Conservation (phyloP, 2,113 vertebrate genomes). For the Candoia aspera region DNA sequence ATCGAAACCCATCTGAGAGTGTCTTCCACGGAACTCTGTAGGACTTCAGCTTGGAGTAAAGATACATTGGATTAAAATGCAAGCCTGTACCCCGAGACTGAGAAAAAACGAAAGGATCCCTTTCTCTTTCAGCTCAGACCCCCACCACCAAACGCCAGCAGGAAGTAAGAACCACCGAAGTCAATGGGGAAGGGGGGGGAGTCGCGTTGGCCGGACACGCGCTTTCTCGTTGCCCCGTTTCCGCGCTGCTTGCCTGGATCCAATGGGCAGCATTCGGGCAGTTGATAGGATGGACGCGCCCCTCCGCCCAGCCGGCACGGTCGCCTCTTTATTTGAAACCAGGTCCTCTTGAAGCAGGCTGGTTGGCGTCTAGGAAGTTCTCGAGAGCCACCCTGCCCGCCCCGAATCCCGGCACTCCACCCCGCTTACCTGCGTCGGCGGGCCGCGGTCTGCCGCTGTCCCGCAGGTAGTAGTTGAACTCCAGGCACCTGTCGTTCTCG, state of each 20-base stretch:
- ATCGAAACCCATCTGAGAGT: background rate
- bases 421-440: constrained; percentile 85
- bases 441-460: constrained; percentile 90
- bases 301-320: background rate
- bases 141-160: background rate
- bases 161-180: background rate
- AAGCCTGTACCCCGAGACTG: too few species aligned
- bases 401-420: background rate
- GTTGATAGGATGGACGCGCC: background rate
- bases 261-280: background rate
- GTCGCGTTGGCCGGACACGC: too few species aligned
- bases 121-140: background rate
- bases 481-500: constrained; percentile 92
- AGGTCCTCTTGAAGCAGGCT: background rate
- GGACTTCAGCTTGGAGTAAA: background rate
- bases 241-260: background rate
- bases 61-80: too few species aligned
- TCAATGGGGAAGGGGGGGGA: background rate
- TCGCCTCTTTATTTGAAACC: background rate
- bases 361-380: background rate
- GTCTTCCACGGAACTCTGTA: background rate
- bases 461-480: constrained; percentile 95
- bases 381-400: background rate
- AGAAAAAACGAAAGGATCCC: background rate
- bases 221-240: background rate